A percentile compares a stretch with the other conserved stretches of the same genome.
These are phyloP conservation scores for Pseudopodoces humilis DNA, from an alignment of 2,113 vertebrate species.

Conservation along the genomic window DNA sequence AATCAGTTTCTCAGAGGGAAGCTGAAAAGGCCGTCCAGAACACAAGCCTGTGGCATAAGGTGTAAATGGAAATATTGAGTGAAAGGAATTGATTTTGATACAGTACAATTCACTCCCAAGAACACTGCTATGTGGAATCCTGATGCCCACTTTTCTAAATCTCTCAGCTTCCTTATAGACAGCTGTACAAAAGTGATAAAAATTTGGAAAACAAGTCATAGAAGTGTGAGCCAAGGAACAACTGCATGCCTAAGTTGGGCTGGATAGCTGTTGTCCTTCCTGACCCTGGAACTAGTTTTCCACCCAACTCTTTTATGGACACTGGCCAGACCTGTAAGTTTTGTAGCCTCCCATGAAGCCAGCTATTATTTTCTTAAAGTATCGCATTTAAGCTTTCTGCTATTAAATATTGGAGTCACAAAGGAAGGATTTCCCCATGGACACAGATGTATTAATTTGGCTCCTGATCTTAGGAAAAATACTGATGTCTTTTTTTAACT, in stretches of 20 bases:
- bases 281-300: not conserved
- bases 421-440: not conserved
- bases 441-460: not conserved
- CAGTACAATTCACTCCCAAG: not conserved
- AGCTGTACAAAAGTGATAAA: not conserved
- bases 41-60: not conserved
- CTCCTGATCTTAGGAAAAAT: conserved; percentile 34
- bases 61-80: conserved; percentile 25
- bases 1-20: conserved; percentile 8
- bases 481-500: not conserved
- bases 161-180: not conserved
- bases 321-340: not conserved
- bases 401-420: not conserved
- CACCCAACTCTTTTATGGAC: not conserved
- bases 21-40: not conserved
- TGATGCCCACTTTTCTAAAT: not conserved
- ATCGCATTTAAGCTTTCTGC: not conserved
- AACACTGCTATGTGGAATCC: not conserved
- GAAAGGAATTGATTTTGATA: conserved; percentile 27
- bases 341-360: not conserved
- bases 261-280: not conserved
- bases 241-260: not conserved
- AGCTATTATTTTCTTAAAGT: not conserved
- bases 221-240: not conserved
- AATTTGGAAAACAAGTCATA: not conserved